Evolutionary conservation across 2,888 invertebrate genomes (phyloP).

Genomic region (Harpalus rufipes): DNA sequence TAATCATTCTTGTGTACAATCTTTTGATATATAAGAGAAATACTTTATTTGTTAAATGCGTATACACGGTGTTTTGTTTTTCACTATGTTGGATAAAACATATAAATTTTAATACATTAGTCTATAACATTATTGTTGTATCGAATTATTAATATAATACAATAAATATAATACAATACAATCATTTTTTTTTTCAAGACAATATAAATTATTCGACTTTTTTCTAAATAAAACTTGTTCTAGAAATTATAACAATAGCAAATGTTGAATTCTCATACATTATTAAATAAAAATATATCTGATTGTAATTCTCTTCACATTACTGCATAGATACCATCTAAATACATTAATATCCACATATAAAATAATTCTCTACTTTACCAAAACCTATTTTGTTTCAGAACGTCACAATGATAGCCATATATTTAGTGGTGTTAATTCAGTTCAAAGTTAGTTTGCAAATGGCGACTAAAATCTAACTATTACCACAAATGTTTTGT

Average conservation of each 20-base stretch:
- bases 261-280: conserved; percentile 4
- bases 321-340: conserved; percentile 44
- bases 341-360: conserved; percentile 17
- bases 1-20: too few species aligned
- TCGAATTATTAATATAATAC: too few species aligned
- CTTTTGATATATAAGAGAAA: too few species aligned
- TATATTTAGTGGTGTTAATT: conserved; percentile 83
- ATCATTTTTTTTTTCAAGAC: not conserved
- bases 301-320: conserved; percentile 22
- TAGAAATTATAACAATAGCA: not conserved
- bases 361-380: conserved; percentile 35
- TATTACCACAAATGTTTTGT: conserved; percentile 25
- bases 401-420: conserved; percentile 83
- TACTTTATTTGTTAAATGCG: too few species aligned
- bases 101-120: too few species aligned
- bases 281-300: conserved; percentile 26
- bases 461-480: conserved; percentile 47
- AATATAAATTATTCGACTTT: not conserved
- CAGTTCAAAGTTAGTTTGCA: conserved; percentile 82
- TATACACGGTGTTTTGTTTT: too few species aligned
- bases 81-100: too few species aligned
- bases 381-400: conserved; percentile 74
- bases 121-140: too few species aligned
- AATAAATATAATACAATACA: not conserved
- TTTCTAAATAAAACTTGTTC: not conserved